A percentile compares a stretch with the other conserved stretches of the same genome.
Conservation (phyloP, 2,113 vertebrate genomes). For the Malurus alboscapulatus region DNA sequence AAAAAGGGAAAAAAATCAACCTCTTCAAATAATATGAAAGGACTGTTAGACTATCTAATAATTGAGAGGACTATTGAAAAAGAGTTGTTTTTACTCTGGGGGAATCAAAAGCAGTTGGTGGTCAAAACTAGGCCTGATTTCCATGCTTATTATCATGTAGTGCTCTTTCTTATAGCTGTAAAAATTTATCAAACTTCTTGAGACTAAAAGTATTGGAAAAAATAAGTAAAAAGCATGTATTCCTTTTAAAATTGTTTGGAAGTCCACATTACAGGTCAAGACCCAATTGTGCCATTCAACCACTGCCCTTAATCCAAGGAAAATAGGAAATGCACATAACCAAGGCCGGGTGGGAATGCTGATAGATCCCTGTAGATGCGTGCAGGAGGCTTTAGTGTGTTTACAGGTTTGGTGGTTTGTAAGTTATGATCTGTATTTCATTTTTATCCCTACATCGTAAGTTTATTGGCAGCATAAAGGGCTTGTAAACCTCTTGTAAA, state of each 20-base stretch:
- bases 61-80: not conserved
- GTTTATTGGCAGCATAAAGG: not conserved
- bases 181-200: not conserved
- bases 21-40: not conserved
- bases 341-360: not conserved
- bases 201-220: not conserved
- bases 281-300: not conserved
- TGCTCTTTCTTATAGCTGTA: not conserved
- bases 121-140: not conserved
- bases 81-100: not conserved
- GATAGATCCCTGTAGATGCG: not conserved
- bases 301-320: not conserved
- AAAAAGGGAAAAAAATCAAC: not conserved
- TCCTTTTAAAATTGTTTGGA: not conserved
- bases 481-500: not conserved
- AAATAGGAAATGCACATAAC: not conserved
- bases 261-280: rapidly evolving
- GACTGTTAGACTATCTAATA: too few relatives aligned
- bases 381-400: not conserved
- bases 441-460: not conserved
- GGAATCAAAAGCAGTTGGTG: not conserved
- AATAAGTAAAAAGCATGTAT: not conserved
- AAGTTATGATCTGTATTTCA: not conserved
- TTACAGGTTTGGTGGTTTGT: not conserved
- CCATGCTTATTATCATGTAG: not conserved